phyloP scores from a whole-genome alignment of 1,140 invertebrate species.

The Polypedilum pembai region DNA sequence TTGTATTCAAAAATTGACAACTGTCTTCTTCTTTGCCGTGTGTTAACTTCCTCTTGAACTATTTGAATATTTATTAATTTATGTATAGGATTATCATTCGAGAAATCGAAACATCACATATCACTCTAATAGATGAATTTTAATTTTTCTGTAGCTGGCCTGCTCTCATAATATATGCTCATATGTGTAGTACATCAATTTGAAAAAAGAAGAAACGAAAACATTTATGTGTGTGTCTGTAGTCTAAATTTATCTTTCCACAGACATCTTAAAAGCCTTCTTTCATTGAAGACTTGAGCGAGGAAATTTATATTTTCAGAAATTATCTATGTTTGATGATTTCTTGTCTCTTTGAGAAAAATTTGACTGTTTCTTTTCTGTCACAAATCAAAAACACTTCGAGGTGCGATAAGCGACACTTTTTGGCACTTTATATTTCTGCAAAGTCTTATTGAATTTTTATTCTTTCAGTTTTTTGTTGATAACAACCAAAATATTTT shows the following conservation, averaged over 20 bases:
- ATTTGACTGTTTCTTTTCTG: not conserved
- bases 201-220: not conserved
- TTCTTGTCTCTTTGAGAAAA: not conserved
- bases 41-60: no score
- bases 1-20: not conserved
- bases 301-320: not conserved
- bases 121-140: not conserved
- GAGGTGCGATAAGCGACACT: conserved; percentile 9
- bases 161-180: no score
- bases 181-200: not conserved
- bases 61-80: conserved; percentile 3
- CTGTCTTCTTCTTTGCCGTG: no score
- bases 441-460: not conserved
- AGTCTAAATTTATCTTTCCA: conserved; percentile 24
- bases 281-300: conserved; percentile 12
- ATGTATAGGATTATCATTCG: conserved; percentile 4
- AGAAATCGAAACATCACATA: conserved; percentile 8
- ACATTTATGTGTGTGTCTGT: not conserved
- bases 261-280: conserved; percentile 23
- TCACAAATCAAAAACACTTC: conserved; percentile 1
- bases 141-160: not conserved
- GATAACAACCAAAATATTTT: not conserved
- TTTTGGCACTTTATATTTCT: not conserved
- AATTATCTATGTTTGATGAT: conserved; percentile 7
- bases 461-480: not conserved